Percentiles rank a stretch among this genome's conserved stretches.
Evolutionary conservation across 2,797 vertebrate species (phyloP).

Genomic region (Hephaestus fuliginosus): DNA sequence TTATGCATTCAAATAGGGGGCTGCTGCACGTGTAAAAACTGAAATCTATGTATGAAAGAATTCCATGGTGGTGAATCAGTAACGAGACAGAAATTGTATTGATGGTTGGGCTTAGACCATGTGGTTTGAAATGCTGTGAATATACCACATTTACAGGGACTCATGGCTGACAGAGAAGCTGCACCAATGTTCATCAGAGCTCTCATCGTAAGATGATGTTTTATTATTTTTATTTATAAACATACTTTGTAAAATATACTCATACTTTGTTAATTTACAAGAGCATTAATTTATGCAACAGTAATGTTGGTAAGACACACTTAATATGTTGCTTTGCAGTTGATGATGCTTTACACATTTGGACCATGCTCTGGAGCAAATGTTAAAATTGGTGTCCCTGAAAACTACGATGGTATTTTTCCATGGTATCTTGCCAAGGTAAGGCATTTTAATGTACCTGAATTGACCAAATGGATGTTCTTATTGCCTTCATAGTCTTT

Average conservation of each 20-base stretch:
- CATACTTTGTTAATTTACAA: background rate
- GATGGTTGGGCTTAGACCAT: constrained; percentile 31
- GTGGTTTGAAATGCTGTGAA: constrained; percentile 52
- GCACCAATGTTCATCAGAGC: constrained; percentile 43
- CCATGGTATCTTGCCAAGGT: constrained; percentile 90
- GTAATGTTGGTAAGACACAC: background rate
- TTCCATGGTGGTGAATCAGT: constrained; percentile 62
- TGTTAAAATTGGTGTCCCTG: constrained; percentile 86
- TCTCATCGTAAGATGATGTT: constrained; percentile 69
- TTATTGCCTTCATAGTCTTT: background rate
- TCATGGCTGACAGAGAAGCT: constrained; percentile 60
- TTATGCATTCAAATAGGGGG: constrained; percentile 18
- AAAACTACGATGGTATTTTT: constrained; percentile 89
- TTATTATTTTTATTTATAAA: background rate
- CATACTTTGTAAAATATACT: too few species aligned
- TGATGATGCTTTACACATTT: constrained; percentile 60
- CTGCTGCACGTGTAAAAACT: constrained; percentile 2
- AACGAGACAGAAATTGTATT: constrained; percentile 54
- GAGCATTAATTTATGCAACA: background rate
- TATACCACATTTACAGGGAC: constrained; percentile 51
- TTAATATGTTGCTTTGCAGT: constrained; percentile 60
- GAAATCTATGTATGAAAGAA: constrained; percentile 48
- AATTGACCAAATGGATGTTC: background rate
- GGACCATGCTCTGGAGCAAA: constrained; percentile 75
- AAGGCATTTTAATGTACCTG: constrained; percentile 53